Base-by-base conservation (phyloP, 2,888 invertebrate species). In the Coleophora flavipennella region DNA sequence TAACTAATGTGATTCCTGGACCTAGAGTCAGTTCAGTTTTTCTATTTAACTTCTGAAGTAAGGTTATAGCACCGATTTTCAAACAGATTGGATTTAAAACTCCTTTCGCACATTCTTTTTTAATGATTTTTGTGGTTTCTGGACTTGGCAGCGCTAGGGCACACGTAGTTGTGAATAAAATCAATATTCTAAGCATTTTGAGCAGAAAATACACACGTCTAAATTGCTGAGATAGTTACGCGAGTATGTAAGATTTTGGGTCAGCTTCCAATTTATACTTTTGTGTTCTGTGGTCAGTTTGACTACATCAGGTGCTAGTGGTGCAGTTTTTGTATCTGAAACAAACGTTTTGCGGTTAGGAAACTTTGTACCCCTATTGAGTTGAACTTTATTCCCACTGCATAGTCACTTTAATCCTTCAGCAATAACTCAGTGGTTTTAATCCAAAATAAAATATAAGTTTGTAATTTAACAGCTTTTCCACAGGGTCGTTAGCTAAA, bases 1-100 rank as follows among this genome's bases (percentile, higher is more conserved):
- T 88, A 42, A 92, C 87, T 10, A 93, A 84, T 48, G 88, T 89
- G 10, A 93, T 86, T 47, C 67, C 72, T 39, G 67, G 66, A 11
- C 64, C 53, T 35, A 67, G 42, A 9, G 53, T 44, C 39, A 73
- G 52, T 56, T 70, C 72, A 36, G 69, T 69, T 43, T 70, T 70
- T 7, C 55, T 55, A 31, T 59, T 70, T 0, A 72, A 42, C 31
- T 67, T 71, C 25, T 72, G 71, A 11, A 74, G 37, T 7, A 74
- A 45, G 0, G 59, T 59, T 25, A 73, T 60, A 9, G 62, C 69
- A 55, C 69, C 67, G 32, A 71, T 53, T 51, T 74, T 74, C 10
- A 74, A 42, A 49, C 73, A 74, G 27, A 61, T 57, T 7, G 67
- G 55, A 44, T 53, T 73, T 9, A 73, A 57, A 8, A 72, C 57